phyloP scores from a whole-genome alignment of 2,113 vertebrate genomes.

The Corythaixoides concolor region DNA sequence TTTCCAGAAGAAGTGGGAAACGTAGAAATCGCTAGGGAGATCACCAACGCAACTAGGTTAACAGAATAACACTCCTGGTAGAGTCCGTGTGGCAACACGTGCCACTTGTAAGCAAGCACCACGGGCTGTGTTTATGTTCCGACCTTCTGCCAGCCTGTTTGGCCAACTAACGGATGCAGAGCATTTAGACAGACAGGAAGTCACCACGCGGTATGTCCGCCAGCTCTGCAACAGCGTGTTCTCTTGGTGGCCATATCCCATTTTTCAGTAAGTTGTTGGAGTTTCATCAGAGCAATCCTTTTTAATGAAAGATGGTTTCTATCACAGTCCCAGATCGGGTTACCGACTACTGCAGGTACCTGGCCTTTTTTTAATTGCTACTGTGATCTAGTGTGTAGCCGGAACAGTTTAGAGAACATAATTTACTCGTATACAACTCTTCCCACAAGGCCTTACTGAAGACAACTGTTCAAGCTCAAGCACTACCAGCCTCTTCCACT shows the following conservation, averaged over 20 bases:
- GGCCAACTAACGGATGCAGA: background rate
- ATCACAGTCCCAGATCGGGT: background rate
- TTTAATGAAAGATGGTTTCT: background rate
- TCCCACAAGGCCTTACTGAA: background rate
- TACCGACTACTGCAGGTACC: background rate
- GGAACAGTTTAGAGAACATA: fast-evolving
- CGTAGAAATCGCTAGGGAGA: background rate
- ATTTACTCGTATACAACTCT: background rate
- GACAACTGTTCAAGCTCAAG: background rate
- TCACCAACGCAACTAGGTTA: background rate
- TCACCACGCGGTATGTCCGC: fast-evolving
- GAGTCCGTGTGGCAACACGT: fast-evolving
- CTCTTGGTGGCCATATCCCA: background rate
- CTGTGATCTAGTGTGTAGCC: background rate
- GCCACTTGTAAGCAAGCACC: background rate
- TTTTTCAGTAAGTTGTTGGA: background rate
- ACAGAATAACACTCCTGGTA: background rate
- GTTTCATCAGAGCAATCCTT: background rate
- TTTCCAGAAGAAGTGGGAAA: background rate
- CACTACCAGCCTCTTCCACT: background rate
- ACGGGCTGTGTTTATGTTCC: background rate
- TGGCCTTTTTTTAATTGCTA: background rate
- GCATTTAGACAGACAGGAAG: background rate
- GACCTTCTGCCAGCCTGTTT: background rate
- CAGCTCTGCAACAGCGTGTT: background rate